Percentiles rank a stretch among this genome's conserved stretches.
These are phyloP conservation scores for Caerostris darwini DNA, from an alignment of 1,140 invertebrate species.

Conservation along the genomic window DNA sequence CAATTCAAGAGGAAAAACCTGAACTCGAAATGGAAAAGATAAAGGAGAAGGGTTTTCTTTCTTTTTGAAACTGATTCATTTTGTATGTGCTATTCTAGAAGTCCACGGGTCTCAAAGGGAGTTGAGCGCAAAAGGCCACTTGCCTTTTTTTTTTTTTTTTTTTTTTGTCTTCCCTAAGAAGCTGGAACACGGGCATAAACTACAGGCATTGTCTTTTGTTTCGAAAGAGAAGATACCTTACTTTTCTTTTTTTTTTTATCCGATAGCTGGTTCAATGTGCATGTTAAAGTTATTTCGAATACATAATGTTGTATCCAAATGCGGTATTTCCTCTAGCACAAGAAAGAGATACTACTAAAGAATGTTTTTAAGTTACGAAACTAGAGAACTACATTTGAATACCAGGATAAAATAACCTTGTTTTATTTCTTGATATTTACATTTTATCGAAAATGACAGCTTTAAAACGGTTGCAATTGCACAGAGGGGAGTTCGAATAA, in stretches of 20 bases:
- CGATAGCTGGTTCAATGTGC: constrained; percentile 19
- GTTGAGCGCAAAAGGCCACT: constrained; percentile 53
- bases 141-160: not conserved
- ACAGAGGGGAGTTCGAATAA: not conserved
- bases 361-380: constrained; percentile 32
- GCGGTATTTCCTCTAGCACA: not conserved
- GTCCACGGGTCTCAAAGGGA: constrained; percentile 29
- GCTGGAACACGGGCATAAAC: constrained; percentile 46
- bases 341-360: not conserved
- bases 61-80: constrained; percentile 53
- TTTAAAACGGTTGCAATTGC: constrained; percentile 13
- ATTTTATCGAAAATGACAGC: constrained; percentile 39
- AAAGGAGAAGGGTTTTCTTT: constrained; percentile 48
- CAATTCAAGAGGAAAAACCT: constrained; percentile 50
- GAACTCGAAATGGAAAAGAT: constrained; percentile 67
- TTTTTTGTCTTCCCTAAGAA: not conserved
- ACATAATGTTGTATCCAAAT: constrained; percentile 35
- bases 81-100: constrained; percentile 31
- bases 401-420: constrained; percentile 35
- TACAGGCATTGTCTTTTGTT: constrained; percentile 41
- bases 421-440: constrained; percentile 41
- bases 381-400: constrained; percentile 27
- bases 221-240: constrained; percentile 28
- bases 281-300: constrained; percentile 43
- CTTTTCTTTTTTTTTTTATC: not conserved